Conservation (phyloP, 2,113 vertebrate genomes). For the Vicugna pacos region DNA sequence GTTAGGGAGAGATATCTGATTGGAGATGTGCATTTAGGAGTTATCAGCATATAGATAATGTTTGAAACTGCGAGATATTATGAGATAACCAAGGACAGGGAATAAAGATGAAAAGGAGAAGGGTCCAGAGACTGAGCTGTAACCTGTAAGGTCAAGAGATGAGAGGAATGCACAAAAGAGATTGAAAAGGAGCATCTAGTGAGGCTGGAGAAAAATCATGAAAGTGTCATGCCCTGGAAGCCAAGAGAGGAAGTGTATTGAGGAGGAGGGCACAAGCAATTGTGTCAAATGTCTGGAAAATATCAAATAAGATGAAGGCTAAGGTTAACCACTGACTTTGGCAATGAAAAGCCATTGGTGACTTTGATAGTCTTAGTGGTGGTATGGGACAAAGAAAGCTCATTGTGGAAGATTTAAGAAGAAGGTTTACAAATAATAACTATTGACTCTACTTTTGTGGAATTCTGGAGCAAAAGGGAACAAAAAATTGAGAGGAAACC, state of each 20-base stretch:
- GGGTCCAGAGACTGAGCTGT: neutral
- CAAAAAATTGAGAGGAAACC: neutral
- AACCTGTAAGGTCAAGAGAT: neutral
- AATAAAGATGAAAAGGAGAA: neutral
- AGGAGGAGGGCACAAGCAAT: neutral
- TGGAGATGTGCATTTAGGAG: neutral
- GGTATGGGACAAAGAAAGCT: neutral
- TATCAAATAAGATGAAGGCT: neutral
- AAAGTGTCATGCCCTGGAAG: neutral
- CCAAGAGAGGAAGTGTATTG: neutral
- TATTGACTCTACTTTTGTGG: neutral
- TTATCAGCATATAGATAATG: neutral
- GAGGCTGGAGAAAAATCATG: neutral
- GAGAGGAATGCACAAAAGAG: neutral
- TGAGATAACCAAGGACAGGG: neutral
- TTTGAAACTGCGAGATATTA: neutral
- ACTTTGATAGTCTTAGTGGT: neutral
- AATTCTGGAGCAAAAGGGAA: neutral
- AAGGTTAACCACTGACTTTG: neutral
- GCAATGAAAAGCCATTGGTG: neutral
- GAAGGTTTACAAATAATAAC: neutral
- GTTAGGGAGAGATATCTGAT: neutral
- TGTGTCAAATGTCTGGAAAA: neutral
- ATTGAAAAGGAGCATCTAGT: neutral
- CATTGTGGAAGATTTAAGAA: neutral